A percentile compares a stretch with the other conserved stretches of the same genome.
These are phyloP conservation scores for Pempheris klunzingeri DNA, from an alignment of 2,797 vertebrate species.

Conservation along the genomic window DNA sequence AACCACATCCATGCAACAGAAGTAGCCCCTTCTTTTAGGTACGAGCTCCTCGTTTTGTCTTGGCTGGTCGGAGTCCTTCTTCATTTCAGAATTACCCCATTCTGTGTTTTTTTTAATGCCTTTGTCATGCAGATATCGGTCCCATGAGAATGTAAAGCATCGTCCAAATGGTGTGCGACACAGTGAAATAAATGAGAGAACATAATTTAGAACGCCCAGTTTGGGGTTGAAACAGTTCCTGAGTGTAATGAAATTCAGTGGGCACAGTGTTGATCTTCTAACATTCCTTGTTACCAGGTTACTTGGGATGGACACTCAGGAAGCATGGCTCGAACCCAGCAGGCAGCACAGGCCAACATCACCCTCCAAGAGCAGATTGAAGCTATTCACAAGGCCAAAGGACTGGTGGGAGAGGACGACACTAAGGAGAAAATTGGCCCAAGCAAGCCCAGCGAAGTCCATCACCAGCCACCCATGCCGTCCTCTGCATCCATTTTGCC, in stretches of 20 bases:
- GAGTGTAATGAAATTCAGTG: neutral
- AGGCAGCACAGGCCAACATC: slow-evolving; percentile 99
- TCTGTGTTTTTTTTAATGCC: too few species aligned
- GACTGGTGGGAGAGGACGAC: slow-evolving; percentile 97
- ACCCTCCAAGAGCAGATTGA: slow-evolving; percentile 99
- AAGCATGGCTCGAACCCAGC: slow-evolving; percentile 99
- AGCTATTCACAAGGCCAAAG: slow-evolving; percentile 99
- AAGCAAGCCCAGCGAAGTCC: slow-evolving; percentile 94
- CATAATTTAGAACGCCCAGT: too few species aligned
- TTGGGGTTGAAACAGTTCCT: neutral
- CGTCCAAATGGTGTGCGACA: too few species aligned
- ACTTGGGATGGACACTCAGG: slow-evolving; percentile 99
- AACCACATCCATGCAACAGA: too few species aligned
- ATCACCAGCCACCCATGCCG: slow-evolving; percentile 86
- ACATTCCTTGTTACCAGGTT: slow-evolving; percentile 82
- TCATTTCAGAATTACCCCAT: too few species aligned
- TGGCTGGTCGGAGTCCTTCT: too few species aligned
- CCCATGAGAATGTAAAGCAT: too few species aligned
- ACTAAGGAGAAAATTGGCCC: slow-evolving; percentile 98
- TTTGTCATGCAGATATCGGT: too few species aligned
- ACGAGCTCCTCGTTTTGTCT: too few species aligned
- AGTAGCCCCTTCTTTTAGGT: too few species aligned
- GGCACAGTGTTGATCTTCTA: neutral
- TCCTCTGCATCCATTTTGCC: slow-evolving; percentile 85
- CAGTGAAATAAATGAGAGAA: too few species aligned